Evolutionary conservation across 2,797 vertebrate species (phyloP), one percentile per base, ranked within the genome.

Genomic region (Danionella dracula): DNA sequence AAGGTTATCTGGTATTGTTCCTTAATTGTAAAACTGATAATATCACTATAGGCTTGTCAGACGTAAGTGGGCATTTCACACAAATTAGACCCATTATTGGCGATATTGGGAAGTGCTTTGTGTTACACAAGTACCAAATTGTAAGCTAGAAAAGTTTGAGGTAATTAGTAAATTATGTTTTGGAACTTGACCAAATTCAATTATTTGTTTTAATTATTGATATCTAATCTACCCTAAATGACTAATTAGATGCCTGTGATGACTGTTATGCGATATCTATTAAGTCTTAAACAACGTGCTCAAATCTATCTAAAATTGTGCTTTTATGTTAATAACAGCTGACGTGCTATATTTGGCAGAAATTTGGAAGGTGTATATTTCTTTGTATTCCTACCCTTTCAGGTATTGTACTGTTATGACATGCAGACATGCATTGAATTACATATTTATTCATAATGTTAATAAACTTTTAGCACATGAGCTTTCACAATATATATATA

Each of bases 1-100:
- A 85, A 87, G 88, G 87, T 90, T 91, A 90, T 90, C 87, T 87
- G 86, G 86, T 86, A 86, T 87, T 90, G 86, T 90, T 91, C 83
- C 85, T 88, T 89, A 90, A 90, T 91, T 91, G 88, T 89, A 86
- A 83, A 82, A 85, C 81, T 83, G 87, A 90, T 88, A 85, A 78
- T 84, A 89, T 90, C 88, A 62, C 31, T 75, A 76, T 81, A 82
- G 82, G 79, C 82, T 76, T 76, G 81, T 82, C 84, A 84, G 83
- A 88, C 83, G 84, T 82, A 83, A 88, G 86, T 85, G 83, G 86
- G 84, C 80, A 87, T 88, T 72, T 88, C 84, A 86, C 84, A 81
- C 86, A 87, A 90, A 89, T 91, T 87, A 88, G 83, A 85, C 83
- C 76, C 75, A 82, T 87, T 85, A 89, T 89, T 83, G 78, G 74